Base-by-base conservation (phyloP, 2,113 vertebrate genomes). In the Equus quagga region DNA sequence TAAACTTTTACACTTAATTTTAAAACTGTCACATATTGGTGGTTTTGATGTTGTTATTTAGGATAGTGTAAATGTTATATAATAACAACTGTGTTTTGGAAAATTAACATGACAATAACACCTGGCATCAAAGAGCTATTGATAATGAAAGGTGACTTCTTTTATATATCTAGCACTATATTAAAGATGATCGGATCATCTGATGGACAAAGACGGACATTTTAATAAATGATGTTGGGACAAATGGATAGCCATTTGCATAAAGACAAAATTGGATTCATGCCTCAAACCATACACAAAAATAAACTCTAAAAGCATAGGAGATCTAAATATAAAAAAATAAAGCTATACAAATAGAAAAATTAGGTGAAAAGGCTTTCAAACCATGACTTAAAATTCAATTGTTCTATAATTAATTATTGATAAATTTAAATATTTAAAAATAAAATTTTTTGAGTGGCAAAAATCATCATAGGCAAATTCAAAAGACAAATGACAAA, bases 1-100 rank as follows among this genome's bases (percentile, higher is more conserved):
- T 91, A 89, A 91, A 89, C 86, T 76, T 91, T 91, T 75, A 60
- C 65, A 65, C 72, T 96, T 96, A 85, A 97, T 97, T 96, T 98
- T 93, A 83, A 96, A 96, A 80, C 80, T 80, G 58, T 96, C 95
- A 84, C 91, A 92, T 95, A 89, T 92, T 96, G 85, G 91, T 76
- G 51, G 33, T 79, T 84, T 96, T 46, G 72, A 80, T 94, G 93
- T 88, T 97, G 81, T 94, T 97, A 65, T 85, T 97, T 94, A 65
- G 89, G 89, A 31, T 89, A 88, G 41, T n/a, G 33, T 94, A 96
- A 96, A 93, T 56, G 85, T 88, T 95, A 92, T 80, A 88, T 75
- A 96, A 76, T 75, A 90, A 95, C 65, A 92, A 97, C 70, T 96
- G 72, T 91, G 85, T 96, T 97, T 93, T 81, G 60, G 69, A 91